Evolutionary conservation across 2,797 vertebrate species (phyloP), one percentile per base, ranked within the genome.

Genomic region (Emys orbicularis): DNA sequence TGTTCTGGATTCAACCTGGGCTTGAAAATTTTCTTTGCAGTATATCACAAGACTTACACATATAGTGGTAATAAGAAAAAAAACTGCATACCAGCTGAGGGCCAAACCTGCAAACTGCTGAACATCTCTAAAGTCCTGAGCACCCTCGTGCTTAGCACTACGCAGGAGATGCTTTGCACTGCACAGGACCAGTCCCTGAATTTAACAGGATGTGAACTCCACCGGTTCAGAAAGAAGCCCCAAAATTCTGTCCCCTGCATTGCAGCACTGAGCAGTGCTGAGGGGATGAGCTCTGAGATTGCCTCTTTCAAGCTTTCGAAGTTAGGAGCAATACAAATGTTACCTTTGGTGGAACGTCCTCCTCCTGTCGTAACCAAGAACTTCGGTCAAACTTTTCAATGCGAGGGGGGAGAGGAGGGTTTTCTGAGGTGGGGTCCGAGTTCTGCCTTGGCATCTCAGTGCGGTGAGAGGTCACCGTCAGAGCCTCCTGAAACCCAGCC

Each of bases 401-500:
- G 96, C 98, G 99, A 98, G 98, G 99, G 97, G 90, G 99, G 97
- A 99, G 99, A 94, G 98, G 98, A 92, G 99, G 99, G 91, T 99
- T 99, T 99, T 99, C 99, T 50, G 99, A 99, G 94, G 99, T 99
- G 98, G 99, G 99, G 98, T 99, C 99, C 25, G 99, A 99, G 98
- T 99, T 99, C 98, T 99, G 99, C 96, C 99, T 99, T 81, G 99
- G 99, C 99, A 99, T 99, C 98, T 99, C 99, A 61, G 99, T 99
- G 89, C 99, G 99, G 97, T 99, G 99, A 97, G 99, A 99, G 96
- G 99, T 98, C 97, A 99, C 98, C 79, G 98, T 99, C 96, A 99
- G 98, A 94, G 98, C 98, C 96, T 99, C 99, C 94, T 99, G 99
- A 96, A 99, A 99, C 96, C 99, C 99, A 21, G 99, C 98, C 86